Percentiles rank a stretch among this genome's conserved stretches.
Conservation (phyloP, 2,888 invertebrate genomes). For the Oscheius onirici region DNA sequence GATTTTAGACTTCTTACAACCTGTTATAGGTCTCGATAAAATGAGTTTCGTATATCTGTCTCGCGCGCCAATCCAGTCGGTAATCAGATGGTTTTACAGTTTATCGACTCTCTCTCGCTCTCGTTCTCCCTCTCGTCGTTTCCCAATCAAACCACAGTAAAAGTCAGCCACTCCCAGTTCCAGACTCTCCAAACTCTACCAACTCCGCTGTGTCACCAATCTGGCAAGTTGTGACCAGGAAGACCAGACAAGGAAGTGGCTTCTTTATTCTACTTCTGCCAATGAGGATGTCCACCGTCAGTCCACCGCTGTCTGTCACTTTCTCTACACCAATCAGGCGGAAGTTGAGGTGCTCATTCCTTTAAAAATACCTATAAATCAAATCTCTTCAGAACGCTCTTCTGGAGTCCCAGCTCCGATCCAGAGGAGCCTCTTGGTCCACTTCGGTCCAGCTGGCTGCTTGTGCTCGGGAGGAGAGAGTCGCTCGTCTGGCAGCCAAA, state of each 20-base stretch:
- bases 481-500: constrained; percentile 58
- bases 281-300: constrained; percentile 67
- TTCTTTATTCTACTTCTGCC: constrained; percentile 57
- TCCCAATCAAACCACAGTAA: too few relatives aligned
- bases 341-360: constrained; percentile 33
- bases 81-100: too few relatives aligned
- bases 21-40: too few relatives aligned
- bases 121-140: too few relatives aligned
- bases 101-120: too few relatives aligned
- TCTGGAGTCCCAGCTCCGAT: constrained; percentile 45
- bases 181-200: constrained; percentile 65
- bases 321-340: constrained; percentile 50
- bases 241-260: constrained; percentile 58
- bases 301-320: constrained; percentile 67
- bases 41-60: too few relatives aligned
- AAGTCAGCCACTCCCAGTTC: background rate
- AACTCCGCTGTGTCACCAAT: constrained; percentile 68
- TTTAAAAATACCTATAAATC: background rate
- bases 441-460: constrained; percentile 63
- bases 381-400: constrained; percentile 49
- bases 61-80: too few relatives aligned
- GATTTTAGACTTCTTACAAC: too few relatives aligned
- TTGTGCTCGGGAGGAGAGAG: constrained; percentile 62
- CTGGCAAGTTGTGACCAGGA: constrained; percentile 61
- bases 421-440: constrained; percentile 55